Evolutionary conservation across 2,888 invertebrate species (phyloP).

Genomic region (Molanna angustata): DNA sequence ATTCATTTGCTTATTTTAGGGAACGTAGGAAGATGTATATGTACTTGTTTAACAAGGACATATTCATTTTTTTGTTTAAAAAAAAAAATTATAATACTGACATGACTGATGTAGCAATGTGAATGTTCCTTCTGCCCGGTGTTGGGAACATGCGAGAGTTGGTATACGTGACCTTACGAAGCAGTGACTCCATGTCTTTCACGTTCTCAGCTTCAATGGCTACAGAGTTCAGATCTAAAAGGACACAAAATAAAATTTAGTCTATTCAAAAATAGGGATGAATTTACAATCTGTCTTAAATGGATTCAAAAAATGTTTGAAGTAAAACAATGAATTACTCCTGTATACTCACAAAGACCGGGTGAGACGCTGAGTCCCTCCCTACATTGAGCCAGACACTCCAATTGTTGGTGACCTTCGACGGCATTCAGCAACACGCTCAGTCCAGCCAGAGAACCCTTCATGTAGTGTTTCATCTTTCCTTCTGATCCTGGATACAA

Average conservation of each 20-base stretch:
- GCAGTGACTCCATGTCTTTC: constrained; percentile 82
- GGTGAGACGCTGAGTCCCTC: constrained; percentile 67
- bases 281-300: too few relatives aligned
- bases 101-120: constrained; percentile 76
- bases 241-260: constrained; percentile 1
- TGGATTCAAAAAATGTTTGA: neutral
- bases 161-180: constrained; percentile 86
- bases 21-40: too few relatives aligned
- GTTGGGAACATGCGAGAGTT: constrained; percentile 91
- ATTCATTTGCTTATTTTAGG: too few relatives aligned
- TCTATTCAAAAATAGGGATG: too few relatives aligned
- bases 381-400: constrained; percentile 78
- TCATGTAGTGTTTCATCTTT: constrained; percentile 87
- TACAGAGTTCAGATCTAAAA: constrained; percentile 75
- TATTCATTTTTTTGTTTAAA: too few relatives aligned
- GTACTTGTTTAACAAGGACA: too few relatives aligned
- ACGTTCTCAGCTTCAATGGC: constrained; percentile 90
- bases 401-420: constrained; percentile 70
- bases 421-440: constrained; percentile 73
- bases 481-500: constrained; percentile 70
- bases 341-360: constrained; percentile 40
- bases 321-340: neutral
- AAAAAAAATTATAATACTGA: too few relatives aligned
- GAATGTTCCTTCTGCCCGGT: constrained; percentile 88
- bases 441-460: constrained; percentile 83